Conservation (phyloP, 2,888 invertebrate genomes). For the Melipona bicolor region DNA sequence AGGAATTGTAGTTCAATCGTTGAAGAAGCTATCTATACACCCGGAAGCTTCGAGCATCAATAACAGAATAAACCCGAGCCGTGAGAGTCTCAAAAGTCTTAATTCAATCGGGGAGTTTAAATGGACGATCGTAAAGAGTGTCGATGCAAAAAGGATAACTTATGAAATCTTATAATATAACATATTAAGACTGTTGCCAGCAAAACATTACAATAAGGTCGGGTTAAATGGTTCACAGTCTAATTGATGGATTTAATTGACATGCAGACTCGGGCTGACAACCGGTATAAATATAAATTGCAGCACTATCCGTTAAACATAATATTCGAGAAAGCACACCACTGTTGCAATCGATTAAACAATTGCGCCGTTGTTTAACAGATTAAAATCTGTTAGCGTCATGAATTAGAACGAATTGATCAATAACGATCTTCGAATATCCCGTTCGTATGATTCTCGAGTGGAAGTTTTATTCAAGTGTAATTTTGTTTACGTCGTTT, state of each 20-base stretch:
- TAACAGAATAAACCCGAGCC: background rate
- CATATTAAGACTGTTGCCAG: constrained; percentile 20
- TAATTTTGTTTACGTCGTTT: background rate
- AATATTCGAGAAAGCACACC: constrained; percentile 34
- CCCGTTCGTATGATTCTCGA: background rate
- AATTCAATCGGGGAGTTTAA: background rate
- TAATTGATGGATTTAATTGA: constrained; percentile 54
- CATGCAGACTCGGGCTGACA: constrained; percentile 31
- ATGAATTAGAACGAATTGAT: background rate
- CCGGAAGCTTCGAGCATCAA: background rate
- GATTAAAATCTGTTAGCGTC: constrained; percentile 2
- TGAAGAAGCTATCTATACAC: background rate
- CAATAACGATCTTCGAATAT: background rate
- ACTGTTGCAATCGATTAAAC: constrained; percentile 8
- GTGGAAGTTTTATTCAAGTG: background rate
- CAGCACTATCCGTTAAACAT: constrained; percentile 21
- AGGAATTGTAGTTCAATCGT: no score
- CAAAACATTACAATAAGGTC: constrained; percentile 16
- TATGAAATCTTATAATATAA: constrained; percentile 23
- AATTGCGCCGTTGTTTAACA: background rate
- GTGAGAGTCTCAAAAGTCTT: background rate
- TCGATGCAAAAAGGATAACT: constrained; percentile 14
- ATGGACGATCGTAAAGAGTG: background rate
- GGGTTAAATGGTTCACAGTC: constrained; percentile 37
- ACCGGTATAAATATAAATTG: constrained; percentile 42